A percentile compares a stretch with the other conserved stretches of the same genome.
These are phyloP conservation scores for Sanderia malayensis DNA, from an alignment of 30 jellyfish, hydroid and myxozoan species.

Conservation along the genomic window DNA sequence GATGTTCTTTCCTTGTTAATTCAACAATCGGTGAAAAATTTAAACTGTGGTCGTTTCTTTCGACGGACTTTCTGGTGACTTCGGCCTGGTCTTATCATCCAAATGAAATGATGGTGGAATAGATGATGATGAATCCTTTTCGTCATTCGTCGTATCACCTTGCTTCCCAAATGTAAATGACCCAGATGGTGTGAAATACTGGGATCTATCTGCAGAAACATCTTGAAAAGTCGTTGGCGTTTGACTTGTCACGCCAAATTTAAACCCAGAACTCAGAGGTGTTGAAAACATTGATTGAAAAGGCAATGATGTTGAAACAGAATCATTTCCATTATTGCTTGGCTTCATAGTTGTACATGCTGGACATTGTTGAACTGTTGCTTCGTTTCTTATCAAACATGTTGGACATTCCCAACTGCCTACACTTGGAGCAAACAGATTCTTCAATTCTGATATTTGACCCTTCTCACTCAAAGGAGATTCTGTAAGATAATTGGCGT, in stretches of 20 bases:
- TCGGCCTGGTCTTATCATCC: slow-evolving; percentile 8
- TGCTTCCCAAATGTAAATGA: neutral
- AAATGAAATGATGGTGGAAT: no score
- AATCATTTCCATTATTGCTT: neutral
- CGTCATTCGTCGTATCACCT: neutral
- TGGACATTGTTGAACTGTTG: slow-evolving; percentile 3
- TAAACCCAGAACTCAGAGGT: neutral
- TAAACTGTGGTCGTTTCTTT: slow-evolving; percentile 43
- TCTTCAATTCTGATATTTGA: neutral
- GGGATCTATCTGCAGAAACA: neutral
- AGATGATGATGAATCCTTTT: neutral
- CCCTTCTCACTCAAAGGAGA: neutral
- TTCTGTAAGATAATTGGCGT: no score
- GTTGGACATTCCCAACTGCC: slow-evolving; percentile 66
- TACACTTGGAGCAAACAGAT: slow-evolving; percentile 7
- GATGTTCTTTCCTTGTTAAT: slow-evolving; percentile 2
- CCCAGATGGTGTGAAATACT: slow-evolving; percentile 31
- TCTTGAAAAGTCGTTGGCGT: neutral
- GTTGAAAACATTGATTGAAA: slow-evolving; percentile 2
- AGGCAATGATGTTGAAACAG: neutral
- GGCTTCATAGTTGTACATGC: slow-evolving; percentile 57
- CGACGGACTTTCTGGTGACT: slow-evolving; percentile 36
- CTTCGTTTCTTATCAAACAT: slow-evolving; percentile 40
- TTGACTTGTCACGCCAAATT: neutral
- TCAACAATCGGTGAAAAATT: slow-evolving; percentile 40